phyloP scores from a whole-genome alignment of 2,888 invertebrate species.

The Serripes groenlandicus region DNA sequence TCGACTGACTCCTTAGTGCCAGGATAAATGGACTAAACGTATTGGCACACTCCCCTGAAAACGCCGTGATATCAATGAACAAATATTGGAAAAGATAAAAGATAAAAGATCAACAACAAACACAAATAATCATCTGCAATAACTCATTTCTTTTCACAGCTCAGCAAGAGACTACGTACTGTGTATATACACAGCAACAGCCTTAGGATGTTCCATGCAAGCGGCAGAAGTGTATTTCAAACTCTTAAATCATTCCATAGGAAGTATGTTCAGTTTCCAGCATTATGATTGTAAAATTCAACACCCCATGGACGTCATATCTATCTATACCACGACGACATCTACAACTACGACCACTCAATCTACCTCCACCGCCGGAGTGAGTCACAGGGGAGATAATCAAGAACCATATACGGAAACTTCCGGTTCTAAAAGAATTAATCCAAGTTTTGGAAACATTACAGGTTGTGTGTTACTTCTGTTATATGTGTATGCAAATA shows the following conservation, averaged over 20 bases:
- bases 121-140: too few species aligned
- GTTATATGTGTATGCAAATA: neutral
- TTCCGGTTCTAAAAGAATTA: neutral
- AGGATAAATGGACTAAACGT: too few species aligned
- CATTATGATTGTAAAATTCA: constrained; percentile 62
- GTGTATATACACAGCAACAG: constrained; percentile 78
- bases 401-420: constrained; percentile 7
- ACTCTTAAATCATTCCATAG: constrained; percentile 74
- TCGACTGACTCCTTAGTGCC: too few species aligned
- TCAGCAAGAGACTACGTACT: constrained; percentile 77
- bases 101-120: too few species aligned
- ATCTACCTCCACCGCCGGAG: neutral
- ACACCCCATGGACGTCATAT: constrained; percentile 73
- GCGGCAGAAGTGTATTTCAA: constrained; percentile 78
- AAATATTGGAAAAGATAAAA: too few species aligned
- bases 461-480: neutral
- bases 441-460: neutral
- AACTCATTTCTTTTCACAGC: constrained; percentile 68
- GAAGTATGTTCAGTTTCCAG: constrained; percentile 44
- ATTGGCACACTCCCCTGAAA: too few species aligned
- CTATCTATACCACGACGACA: constrained; percentile 70
- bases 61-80: too few species aligned
- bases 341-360: constrained; percentile 49
- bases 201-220: constrained; percentile 77
- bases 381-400: constrained; percentile 9